Conservation (phyloP, 2,113 vertebrate species). For the Toxostoma redivivum region DNA sequence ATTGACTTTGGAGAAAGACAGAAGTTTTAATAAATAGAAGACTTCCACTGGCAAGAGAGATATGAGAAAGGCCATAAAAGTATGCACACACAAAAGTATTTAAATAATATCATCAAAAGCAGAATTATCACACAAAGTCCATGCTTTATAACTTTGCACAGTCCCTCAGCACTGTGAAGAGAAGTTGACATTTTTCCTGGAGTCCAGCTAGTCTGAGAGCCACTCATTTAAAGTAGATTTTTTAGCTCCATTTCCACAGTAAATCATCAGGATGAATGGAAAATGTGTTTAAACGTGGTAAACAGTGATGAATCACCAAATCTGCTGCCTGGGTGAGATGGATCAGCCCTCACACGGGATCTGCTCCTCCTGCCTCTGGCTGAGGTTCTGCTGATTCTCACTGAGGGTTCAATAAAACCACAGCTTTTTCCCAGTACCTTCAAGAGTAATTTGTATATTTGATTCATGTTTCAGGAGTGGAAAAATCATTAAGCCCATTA, state of each 20-base stretch:
- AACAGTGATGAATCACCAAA: not conserved
- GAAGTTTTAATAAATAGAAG: not conserved
- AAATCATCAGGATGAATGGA: not conserved
- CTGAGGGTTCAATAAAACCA: not conserved
- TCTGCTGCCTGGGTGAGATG: not conserved
- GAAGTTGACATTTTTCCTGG: not conserved
- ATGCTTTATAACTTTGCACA: not conserved
- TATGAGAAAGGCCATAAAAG: not conserved
- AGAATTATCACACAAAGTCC: not conserved
- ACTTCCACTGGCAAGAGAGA: not conserved
- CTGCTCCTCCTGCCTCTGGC: not conserved
- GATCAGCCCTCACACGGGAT: not conserved
- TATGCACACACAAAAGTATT: not conserved
- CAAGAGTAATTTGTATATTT: slow-evolving; percentile 1
- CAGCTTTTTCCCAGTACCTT: not conserved
- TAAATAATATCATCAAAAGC: not conserved
- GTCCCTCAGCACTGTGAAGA: not conserved
- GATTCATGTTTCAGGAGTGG: not conserved
- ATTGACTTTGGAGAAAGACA: not conserved
- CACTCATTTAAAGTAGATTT: not conserved
- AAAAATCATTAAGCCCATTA: slow-evolving; percentile 40
- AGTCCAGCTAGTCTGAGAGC: not conserved
- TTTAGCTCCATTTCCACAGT: not conserved
- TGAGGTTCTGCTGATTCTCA: not conserved
- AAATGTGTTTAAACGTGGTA: not conserved